These are phyloP conservation scores for Lamellibrachia satsuma DNA, from an alignment of 2,888 invertebrate genomes.

Conservation along the genomic window DNA sequence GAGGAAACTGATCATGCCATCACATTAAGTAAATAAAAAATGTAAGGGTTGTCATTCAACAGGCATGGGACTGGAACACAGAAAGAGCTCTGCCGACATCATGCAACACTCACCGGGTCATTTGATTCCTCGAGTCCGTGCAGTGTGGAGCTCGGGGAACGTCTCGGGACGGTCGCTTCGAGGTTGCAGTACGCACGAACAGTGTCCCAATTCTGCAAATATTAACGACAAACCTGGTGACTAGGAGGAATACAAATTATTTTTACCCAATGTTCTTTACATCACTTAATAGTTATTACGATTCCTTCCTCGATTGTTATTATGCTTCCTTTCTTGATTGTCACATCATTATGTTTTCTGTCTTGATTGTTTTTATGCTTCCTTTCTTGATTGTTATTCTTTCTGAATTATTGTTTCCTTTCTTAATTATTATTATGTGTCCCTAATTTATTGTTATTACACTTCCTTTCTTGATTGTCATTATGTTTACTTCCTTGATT, in stretches of 20 bases:
- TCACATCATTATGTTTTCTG: too few relatives aligned
- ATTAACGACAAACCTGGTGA: background rate
- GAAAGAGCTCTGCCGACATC: background rate
- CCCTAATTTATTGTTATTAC: too few relatives aligned
- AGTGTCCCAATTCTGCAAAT: background rate
- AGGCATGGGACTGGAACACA: background rate
- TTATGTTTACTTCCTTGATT: too few relatives aligned
- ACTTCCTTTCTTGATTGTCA: too few relatives aligned
- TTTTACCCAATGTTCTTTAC: background rate
- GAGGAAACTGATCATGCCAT: too few relatives aligned
- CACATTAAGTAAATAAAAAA: too few relatives aligned
- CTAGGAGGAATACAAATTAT: background rate
- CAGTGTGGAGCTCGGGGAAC: background rate
- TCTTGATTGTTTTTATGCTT: too few relatives aligned
- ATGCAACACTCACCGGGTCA: background rate
- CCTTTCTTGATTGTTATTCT: too few relatives aligned
- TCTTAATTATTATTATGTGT: too few relatives aligned
- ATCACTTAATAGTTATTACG: background rate
- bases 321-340: too few relatives aligned
- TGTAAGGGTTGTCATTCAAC: background rate
- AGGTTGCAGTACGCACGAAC: background rate
- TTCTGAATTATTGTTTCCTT: too few relatives aligned
- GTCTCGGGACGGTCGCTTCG: background rate
- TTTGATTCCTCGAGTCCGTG: background rate
- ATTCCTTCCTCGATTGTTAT: too few relatives aligned